Conservation (phyloP, 2,888 invertebrate genomes). For the Apamea crenata region DNA sequence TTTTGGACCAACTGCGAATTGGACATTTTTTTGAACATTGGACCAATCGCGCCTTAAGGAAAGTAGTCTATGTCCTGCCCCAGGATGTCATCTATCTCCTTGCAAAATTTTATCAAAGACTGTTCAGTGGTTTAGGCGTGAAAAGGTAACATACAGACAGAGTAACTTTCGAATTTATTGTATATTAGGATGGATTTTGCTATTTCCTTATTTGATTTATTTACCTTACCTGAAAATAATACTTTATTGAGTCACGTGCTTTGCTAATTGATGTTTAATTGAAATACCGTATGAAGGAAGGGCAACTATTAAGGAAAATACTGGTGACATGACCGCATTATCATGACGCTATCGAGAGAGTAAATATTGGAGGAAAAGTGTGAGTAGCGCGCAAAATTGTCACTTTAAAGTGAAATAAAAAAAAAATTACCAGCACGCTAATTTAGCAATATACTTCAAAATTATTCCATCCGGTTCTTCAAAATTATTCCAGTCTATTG, state of each 20-base stretch:
- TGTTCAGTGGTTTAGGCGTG: not conserved
- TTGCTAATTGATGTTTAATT: not conserved
- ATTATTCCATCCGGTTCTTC: no score
- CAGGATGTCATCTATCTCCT: not conserved
- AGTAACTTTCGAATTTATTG: not conserved
- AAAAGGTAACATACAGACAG: not conserved
- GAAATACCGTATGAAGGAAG: conserved; percentile 11
- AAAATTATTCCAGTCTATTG: no score
- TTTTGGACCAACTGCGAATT: no score
- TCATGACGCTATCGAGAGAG: not conserved
- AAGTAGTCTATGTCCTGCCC: not conserved
- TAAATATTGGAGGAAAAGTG: not conserved
- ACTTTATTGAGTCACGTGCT: conserved; percentile 3
- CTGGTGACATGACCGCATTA: not conserved
- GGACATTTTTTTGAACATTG: no score
- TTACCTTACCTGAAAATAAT: conserved; percentile 24
- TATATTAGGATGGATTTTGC: not conserved
- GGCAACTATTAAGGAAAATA: conserved; percentile 4
- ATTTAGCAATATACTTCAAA: no score
- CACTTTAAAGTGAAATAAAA: not conserved
- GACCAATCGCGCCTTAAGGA: no score
- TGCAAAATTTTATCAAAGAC: no score
- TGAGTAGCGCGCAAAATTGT: not conserved
- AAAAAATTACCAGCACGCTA: not conserved
- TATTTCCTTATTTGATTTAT: conserved; percentile 19